Conservation (phyloP, 2,113 vertebrate species). For the Anguilla japonica region DNA sequence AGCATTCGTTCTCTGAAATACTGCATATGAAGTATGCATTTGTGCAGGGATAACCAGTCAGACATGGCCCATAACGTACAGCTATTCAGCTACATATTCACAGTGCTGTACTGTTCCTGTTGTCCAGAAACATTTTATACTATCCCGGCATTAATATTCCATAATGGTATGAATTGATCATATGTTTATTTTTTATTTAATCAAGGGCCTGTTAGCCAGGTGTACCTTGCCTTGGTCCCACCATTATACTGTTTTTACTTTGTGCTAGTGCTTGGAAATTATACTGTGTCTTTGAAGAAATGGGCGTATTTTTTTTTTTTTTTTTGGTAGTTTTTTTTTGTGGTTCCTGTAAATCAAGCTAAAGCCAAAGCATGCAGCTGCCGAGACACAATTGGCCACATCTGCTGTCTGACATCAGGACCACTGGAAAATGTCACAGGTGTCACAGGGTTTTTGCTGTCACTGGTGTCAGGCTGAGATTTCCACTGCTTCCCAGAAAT, state of each 20-base stretch:
- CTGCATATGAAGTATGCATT: too few relatives aligned
- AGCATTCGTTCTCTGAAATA: too few relatives aligned
- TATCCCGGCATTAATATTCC: too few relatives aligned
- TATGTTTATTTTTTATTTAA: background rate
- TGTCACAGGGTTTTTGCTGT: constrained; percentile 65
- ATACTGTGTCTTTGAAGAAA: constrained; percentile 22
- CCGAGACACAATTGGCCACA: constrained; percentile 45
- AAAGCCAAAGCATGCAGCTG: constrained; percentile 37
- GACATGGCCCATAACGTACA: too few relatives aligned
- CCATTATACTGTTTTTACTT: background rate
- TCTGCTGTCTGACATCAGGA: constrained; percentile 55
- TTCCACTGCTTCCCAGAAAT: constrained; percentile 61
- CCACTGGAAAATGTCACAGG: constrained; percentile 71
- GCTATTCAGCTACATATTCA: too few relatives aligned
- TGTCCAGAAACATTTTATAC: too few relatives aligned
- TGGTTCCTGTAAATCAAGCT: constrained; percentile 48
- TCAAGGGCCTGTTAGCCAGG: background rate
- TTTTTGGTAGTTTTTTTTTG: background rate
- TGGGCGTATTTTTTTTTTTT: too few relatives aligned
- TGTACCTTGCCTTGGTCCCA: background rate
- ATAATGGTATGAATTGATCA: background rate
- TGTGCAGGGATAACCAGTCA: too few relatives aligned
- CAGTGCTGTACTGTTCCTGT: too few relatives aligned
- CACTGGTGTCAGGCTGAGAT: constrained; percentile 59
- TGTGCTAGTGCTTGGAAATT: background rate